These are phyloP conservation scores for Heliconius charithonia DNA, from an alignment of 2,888 invertebrate genomes.

Conservation along the genomic window DNA sequence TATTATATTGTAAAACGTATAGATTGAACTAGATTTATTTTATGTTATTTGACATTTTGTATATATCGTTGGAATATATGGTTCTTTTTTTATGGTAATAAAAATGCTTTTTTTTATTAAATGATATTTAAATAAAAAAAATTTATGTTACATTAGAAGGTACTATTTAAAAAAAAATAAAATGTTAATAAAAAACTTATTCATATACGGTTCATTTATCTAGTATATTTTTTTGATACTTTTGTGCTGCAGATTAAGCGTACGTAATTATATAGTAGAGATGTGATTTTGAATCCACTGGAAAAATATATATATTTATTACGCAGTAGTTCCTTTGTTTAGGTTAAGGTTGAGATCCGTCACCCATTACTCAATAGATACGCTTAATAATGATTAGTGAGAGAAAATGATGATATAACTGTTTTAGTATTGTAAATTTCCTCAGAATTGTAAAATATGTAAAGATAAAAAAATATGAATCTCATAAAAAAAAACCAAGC, in stretches of 20 bases:
- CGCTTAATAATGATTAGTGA: too few species aligned
- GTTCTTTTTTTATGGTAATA: too few species aligned
- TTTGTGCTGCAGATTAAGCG: neutral
- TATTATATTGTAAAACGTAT: neutral
- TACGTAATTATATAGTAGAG: neutral
- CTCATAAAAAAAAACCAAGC: neutral
- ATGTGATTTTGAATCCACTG: too few species aligned
- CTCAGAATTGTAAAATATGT: neutral
- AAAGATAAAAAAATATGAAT: neutral
- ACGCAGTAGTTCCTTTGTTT: too few species aligned
- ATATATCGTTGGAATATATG: neutral
- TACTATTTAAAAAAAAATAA: neutral
- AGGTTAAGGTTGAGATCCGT: too few species aligned
- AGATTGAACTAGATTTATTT: neutral
- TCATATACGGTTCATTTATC: neutral
- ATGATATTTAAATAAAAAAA: too few species aligned
- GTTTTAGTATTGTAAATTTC: too few species aligned
- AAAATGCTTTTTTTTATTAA: too few species aligned
- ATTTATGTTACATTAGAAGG: too few species aligned
- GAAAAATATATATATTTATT: too few species aligned
- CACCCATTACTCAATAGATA: too few species aligned
- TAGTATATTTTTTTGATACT: neutral
- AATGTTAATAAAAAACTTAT: neutral
- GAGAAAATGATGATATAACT: too few species aligned
- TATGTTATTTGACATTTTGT: neutral